Evolutionary conservation across 1,140 invertebrate species (phyloP), one percentile per base, ranked within the genome.

Genomic region (Drosophila kepulauana): DNA sequence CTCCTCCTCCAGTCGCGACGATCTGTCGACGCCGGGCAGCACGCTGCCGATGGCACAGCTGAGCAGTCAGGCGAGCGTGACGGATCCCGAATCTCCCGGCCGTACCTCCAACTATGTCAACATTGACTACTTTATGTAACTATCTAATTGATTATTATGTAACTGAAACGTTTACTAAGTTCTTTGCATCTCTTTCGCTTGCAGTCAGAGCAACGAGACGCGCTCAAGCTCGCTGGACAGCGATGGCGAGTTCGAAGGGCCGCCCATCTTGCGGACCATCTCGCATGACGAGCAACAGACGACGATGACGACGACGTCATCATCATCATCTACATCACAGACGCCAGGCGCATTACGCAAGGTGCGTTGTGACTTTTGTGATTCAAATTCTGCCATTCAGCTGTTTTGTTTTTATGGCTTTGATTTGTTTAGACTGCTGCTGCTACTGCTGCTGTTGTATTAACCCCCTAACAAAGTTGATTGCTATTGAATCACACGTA

Each of bases 61-160:
- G 6, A 91, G 79, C 61, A 91, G 84, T 68, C 91, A 93, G 77
- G 75, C 91, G 67, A 92, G 90, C 77, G 92, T 92, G 25, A 79
- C 85, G 16, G 95, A 96, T 81, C 96, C 96, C 30, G 96, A 97
- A 92, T 95, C 95, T 45, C 95, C 96, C 30, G 95, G 95, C 75
- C 94, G 95, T 91, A 95, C 95, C 59, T 96, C 96, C 71, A 98
- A 97, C 93, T 98, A 97, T 93, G 97, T 97, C 91, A 97, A 98
- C 93, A 97, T 97, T 93, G 96, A 97, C 91, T 97, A 97, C 92
- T 97, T 97, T 84, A 95, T 97, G 96, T 97, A 93, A 95, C 95
- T 95, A n/a, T n/a, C n/a, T 8, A 16, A 54, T 13, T 1, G 8
- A 2, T n/a, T 28, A 7, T 11, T 7, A 6, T 11, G 20, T 25